Evolutionary conservation across 2,888 invertebrate species (phyloP), one percentile per base, ranked within the genome.

Genomic region (Drosophila mettleri): DNA sequence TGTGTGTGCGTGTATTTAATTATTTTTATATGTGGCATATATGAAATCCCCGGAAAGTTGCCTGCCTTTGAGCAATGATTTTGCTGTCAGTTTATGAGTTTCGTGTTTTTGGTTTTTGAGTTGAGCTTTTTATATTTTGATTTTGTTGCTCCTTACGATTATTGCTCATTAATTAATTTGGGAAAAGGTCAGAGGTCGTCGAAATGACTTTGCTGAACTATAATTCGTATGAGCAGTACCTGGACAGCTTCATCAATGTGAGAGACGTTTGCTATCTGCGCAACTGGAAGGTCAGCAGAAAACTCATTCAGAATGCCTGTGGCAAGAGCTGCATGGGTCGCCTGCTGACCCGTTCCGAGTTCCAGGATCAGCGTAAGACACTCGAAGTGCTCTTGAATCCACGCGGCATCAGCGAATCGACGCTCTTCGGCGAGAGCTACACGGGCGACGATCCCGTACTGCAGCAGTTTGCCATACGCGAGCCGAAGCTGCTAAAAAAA

Each of bases 231-330:
- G 64, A 77, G 20, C 69, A 78, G 0, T 83, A 83, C 39, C 33
- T 83, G 51, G 74, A 83, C 41, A 53, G 69, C 24, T 84, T 86
- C 24, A 63, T 77, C 33, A 68, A 0, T 6, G n/a, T 18, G 2
- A 45, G 63, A 1, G 83, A 83, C 55, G 20, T 55, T 16, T 64
- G 49, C 3, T 83, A 82, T 29, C 5, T 83, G 39, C 31, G 65
- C 1, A 64, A 69, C 65, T 39, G 20, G 55, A 12, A 8, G 2
- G 5, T 66, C 33, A 58, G 68, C 61, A 64, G 86, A 9, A 36
- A 43, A 0, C 33, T 68, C 29, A 62, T 82, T 9, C 49, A 45
- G 52, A 49, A 68, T 10, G 67, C 67, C 1, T 69, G 65, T 31
- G 80, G 75, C 9, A 63, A 43, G 46, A 49, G 8, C 36, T 76